Base-by-base conservation (phyloP, 2,797 vertebrate species). In the Enteromius mattozi region DNA sequence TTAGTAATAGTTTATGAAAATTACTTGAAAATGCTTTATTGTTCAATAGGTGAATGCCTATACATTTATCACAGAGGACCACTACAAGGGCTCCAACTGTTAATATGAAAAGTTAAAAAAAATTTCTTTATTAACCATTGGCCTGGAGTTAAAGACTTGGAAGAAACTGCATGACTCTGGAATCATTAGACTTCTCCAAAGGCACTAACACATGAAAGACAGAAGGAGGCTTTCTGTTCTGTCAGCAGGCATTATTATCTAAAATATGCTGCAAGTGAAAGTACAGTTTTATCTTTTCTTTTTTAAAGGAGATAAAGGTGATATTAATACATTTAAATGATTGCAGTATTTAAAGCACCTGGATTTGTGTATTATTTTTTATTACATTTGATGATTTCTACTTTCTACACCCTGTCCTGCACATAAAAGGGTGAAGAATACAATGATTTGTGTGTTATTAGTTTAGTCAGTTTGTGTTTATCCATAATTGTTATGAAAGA, bases 61-160 rank as follows among this genome's bases (percentile, higher is more conserved):
- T 19, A 97, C 97, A 86, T 98, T 96, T 90, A 97, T 98, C 87
- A 98, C 96, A 0, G 91, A 94, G 21, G 94, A 96, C 68, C 91
- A 95, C 0, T 9, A 87, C 7, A 95, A 93, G 45, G 98, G 96
- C 88, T 92, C 94, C 0, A 95, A 96, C 88, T 97, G 97, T 89
- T 98, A 98, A 82, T 93, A 91, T 1, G 94, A 98, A 24, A 94
- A 51, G 59, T 3, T 19, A 0, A 0, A 14, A 0, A 88, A 92
- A 92, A 94, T 88, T 97, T 98, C 84, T 97, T 94, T 56, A 0
- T 0, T 16, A 98, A 97, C 87, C 97, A 97, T 0, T 72, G 51
- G 8, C 0, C 40, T 97, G 81, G 97, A 98, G 92, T 95, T 91
- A 45, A 61, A 88, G 0, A 7, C 93, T 17, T 99, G 97, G 97